A percentile compares a stretch with the other conserved stretches of the same genome.
Conservation (phyloP, 64 coral and sea anemone species). For the Astreopora myriophthalma region DNA sequence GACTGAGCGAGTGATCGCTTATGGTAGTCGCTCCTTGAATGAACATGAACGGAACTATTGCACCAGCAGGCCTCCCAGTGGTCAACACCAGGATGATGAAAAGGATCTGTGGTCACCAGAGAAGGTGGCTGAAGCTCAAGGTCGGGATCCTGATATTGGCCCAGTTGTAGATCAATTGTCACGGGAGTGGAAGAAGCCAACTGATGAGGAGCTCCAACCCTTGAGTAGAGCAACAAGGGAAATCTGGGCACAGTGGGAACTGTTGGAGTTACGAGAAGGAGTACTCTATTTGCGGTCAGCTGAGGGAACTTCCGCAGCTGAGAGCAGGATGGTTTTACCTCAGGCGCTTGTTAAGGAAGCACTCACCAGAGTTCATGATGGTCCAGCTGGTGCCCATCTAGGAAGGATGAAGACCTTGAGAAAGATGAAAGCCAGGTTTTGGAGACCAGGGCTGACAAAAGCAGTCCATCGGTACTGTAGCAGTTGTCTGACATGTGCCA, state of each 20-base stretch:
- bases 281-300: not conserved
- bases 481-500: slow-evolving; percentile 45
- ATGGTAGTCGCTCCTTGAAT: slow-evolving; percentile 21
- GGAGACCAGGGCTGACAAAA: slow-evolving; percentile 21
- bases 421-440: slow-evolving; percentile 56
- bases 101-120: not conserved
- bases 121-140: not conserved
- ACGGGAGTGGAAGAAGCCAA: not conserved
- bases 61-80: not conserved
- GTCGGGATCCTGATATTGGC: slow-evolving; percentile 23
- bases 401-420: slow-evolving; percentile 18
- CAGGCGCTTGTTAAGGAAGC: not conserved
- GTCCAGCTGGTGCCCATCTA: not conserved
- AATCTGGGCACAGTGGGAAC: slow-evolving; percentile 8
- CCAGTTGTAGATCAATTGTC: not conserved
- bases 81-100: not conserved
- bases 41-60: slow-evolving; percentile 50
- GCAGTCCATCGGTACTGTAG: slow-evolving; percentile 38
- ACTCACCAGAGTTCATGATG: not conserved
- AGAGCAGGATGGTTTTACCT: slow-evolving; percentile 4
- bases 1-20: not conserved
- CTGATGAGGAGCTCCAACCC: not conserved
- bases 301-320: not conserved
- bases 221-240: not conserved
- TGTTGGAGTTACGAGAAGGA: not conserved